Evolutionary conservation across 1,140 invertebrate genomes (phyloP).

Genomic region (Ladona fulva): DNA sequence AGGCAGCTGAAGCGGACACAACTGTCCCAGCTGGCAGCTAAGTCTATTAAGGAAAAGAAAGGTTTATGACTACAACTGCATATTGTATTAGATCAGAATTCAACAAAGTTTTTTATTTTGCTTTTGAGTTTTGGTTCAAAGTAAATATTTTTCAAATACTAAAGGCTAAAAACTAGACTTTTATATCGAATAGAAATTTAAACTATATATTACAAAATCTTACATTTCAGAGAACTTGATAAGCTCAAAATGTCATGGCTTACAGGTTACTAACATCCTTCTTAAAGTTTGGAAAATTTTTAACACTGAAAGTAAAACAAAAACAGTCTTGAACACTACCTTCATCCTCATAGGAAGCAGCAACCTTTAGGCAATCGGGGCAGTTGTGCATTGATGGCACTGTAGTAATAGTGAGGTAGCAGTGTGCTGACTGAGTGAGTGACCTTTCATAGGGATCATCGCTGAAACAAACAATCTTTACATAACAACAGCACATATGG

Average conservation of each 20-base stretch:
- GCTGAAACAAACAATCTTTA: neutral
- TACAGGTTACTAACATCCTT: too few species aligned
- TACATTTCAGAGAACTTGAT: too few species aligned
- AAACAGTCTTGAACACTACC: slow-evolving; percentile 29
- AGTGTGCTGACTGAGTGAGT: slow-evolving; percentile 33
- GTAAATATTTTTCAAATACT: too few species aligned
- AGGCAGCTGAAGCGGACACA: slow-evolving; percentile 50
- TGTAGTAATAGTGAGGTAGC: slow-evolving; percentile 42
- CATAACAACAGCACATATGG: neutral
- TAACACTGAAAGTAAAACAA: too few species aligned
- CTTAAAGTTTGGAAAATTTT: too few species aligned
- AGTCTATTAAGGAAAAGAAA: slow-evolving; percentile 31
- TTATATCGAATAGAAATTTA: too few species aligned
- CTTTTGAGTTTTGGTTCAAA: too few species aligned
- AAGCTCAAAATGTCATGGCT: too few species aligned
- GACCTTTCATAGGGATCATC: slow-evolving; percentile 15
- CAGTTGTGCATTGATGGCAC: slow-evolving; percentile 52
- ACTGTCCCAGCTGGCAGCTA: slow-evolving; percentile 48
- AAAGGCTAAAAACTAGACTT: too few species aligned
- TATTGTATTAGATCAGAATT: neutral
- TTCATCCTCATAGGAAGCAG: slow-evolving; percentile 49
- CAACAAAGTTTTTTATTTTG: too few species aligned
- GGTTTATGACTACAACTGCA: neutral
- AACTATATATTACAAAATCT: too few species aligned
- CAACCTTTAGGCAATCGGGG: slow-evolving; percentile 46